A percentile compares a stretch with the other conserved stretches of the same genome.
phyloP scores from a whole-genome alignment of 2,113 vertebrate species.

The Oryzias celebensis region DNA sequence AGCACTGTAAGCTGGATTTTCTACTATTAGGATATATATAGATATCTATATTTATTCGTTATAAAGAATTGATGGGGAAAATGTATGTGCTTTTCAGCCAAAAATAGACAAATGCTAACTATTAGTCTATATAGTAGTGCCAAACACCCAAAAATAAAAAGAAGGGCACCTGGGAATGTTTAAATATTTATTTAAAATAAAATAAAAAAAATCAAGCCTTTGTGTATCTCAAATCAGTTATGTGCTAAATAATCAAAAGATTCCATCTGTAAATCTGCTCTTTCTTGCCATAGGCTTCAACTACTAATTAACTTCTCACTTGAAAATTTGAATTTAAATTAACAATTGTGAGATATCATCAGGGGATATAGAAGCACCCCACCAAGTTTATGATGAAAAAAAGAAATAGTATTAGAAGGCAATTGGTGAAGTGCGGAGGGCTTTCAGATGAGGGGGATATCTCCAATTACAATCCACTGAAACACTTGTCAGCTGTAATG shows the following conservation, averaged over 20 bases:
- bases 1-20: no score
- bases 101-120: no score
- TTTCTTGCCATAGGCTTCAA: constrained; percentile 64
- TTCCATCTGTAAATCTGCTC: constrained; percentile 58
- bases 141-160: not conserved
- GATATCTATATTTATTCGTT: no score
- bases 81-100: no score
- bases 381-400: constrained; percentile 65
- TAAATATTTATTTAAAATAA: not conserved
- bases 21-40: no score
- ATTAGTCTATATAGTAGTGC: no score
- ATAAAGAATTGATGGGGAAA: no score
- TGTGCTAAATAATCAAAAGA: constrained; percentile 61
- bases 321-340: constrained; percentile 79
- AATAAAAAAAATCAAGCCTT: constrained; percentile 52
- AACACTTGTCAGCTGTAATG: constrained; percentile 80
- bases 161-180: constrained; percentile 1
- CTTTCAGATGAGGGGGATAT: constrained; percentile 71
- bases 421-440: constrained; percentile 64
- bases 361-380: constrained; percentile 70
- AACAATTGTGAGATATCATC: constrained; percentile 74
- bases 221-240: constrained; percentile 51
- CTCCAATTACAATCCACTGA: constrained; percentile 76
- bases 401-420: constrained; percentile 65
- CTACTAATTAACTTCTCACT: constrained; percentile 75